Conservation (phyloP, 2,113 vertebrate genomes). For the Butorides virescens region DNA sequence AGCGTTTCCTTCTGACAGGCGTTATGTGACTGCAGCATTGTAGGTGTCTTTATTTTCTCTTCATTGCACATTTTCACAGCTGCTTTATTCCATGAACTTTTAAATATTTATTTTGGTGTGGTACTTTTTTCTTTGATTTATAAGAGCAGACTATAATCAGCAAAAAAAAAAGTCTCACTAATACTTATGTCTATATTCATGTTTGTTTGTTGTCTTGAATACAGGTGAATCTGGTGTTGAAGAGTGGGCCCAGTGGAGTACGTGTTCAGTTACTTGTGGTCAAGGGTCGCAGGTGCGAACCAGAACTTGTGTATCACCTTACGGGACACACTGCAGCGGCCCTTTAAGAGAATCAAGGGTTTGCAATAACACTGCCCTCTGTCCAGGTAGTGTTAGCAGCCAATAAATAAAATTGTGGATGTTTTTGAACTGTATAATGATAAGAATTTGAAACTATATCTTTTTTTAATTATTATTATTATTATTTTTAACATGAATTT, state of each 20-base stretch:
- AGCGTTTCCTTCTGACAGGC: neutral
- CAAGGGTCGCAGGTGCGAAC: slow-evolving; percentile 99
- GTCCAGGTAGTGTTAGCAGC: slow-evolving; percentile 99
- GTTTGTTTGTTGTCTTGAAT: slow-evolving; percentile 89
- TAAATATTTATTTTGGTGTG: slow-evolving; percentile 18
- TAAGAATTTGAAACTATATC: slow-evolving; percentile 62
- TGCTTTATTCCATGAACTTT: slow-evolving; percentile 53
- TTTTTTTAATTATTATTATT: neutral
- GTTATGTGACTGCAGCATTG: neutral
- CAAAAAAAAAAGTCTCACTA: neutral
- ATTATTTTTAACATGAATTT: neutral
- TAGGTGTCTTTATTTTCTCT: slow-evolving; percentile 45
- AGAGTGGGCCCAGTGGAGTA: slow-evolving; percentile 99
- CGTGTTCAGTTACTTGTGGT: slow-evolving; percentile 99
- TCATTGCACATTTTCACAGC: slow-evolving; percentile 54
- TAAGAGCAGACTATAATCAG: slow-evolving; percentile 10
- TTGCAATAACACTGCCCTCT: slow-evolving; percentile 99
- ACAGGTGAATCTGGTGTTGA: slow-evolving; percentile 99
- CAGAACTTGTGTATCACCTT: slow-evolving; percentile 99
- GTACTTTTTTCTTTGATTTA: slow-evolving; percentile 29
- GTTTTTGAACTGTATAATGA: slow-evolving; percentile 79
- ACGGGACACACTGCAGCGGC: slow-evolving; percentile 99
- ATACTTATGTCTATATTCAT: slow-evolving; percentile 73
- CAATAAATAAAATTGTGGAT: slow-evolving; percentile 86
- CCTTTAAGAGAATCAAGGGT: slow-evolving; percentile 99